Evolutionary conservation across 2,797 vertebrate species (phyloP), one percentile per base, ranked within the genome.

Genomic region (Nyctibius grandis): DNA sequence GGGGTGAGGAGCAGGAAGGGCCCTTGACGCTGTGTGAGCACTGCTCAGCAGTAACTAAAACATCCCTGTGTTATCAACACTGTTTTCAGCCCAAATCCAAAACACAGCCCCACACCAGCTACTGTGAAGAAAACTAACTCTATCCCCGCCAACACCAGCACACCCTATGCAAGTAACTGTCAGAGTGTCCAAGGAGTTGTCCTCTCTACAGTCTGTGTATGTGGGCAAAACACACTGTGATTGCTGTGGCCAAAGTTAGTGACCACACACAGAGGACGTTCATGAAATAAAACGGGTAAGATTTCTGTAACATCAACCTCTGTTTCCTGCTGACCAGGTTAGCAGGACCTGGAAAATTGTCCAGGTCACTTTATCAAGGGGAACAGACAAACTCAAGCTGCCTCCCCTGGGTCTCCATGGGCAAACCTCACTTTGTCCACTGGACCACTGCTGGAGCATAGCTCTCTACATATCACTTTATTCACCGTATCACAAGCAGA

Each of bases 251-350:
- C 1, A 6, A 44, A 65, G 13, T 12, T 4, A 23, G 8, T 7
- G 8, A 9, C 3, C 1, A 3, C 15, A 12, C 3, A 42, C n/a
- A 65, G 2, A 4, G 9, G 1, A 12, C 2, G 3, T 6, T 65
- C 13, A 33, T 50, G 45, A 28, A 38, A 44, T 6, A 65, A 54
- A 74, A 36, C 6, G 2, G 5, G 4, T 11, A 26, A 59, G 31
- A 56, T 31, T 80, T 70, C 22, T 53, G 3, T n/a, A 59, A 11
- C 6, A 13, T 5, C 28, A 50, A 1, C 9, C 5, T 38, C 53
- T 51, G 13, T 14, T 14, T 72, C 4, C 34, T 81, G 11, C 18
- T 81, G 47, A 26, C 4, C 13, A 33, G 7, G 6, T 15, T 15
- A 70, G 10, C 19, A 51, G 67, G 28, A 17, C 4, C 29, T 47